Evolutionary conservation across 2,113 vertebrate genomes (phyloP).

Genomic region (Pelobates fuscus): DNA sequence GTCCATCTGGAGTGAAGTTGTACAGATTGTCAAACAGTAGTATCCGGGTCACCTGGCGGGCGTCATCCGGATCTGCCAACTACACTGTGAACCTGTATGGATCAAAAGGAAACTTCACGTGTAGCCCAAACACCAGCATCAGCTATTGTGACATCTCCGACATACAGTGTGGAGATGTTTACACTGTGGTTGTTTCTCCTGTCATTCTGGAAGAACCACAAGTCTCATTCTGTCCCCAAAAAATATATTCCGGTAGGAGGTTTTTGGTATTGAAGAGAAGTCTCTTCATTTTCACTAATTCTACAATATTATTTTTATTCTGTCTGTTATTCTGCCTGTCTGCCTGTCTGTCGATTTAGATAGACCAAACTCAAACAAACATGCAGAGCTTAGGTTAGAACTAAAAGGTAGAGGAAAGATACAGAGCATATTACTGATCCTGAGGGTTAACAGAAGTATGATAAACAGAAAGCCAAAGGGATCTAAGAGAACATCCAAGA

Average conservation of each 20-base stretch:
- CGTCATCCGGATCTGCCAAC: slow-evolving; percentile 62
- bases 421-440: too few species aligned
- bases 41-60: slow-evolving; percentile 81
- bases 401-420: too few species aligned
- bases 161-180: slow-evolving; percentile 82
- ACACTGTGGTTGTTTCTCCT: slow-evolving; percentile 79
- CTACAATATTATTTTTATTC: too few species aligned
- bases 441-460: too few species aligned
- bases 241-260: slow-evolving; percentile 81
- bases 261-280: not conserved
- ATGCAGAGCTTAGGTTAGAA: too few species aligned
- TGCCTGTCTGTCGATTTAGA: too few species aligned
- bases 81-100: slow-evolving; percentile 76
- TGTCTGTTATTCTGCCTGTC: too few species aligned
- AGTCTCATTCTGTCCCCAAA: slow-evolving; percentile 80
- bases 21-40: slow-evolving; percentile 73
- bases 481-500: too few species aligned
- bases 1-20: slow-evolving; percentile 82
- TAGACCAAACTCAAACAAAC: too few species aligned
- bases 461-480: too few species aligned
- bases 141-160: slow-evolving; percentile 78
- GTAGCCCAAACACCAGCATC: slow-evolving; percentile 61
- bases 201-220: slow-evolving; percentile 65
- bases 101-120: slow-evolving; percentile 82
- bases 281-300: not conserved